These are phyloP conservation scores for Timema podura DNA, from an alignment of 2,888 invertebrate species.

Conservation along the genomic window DNA sequence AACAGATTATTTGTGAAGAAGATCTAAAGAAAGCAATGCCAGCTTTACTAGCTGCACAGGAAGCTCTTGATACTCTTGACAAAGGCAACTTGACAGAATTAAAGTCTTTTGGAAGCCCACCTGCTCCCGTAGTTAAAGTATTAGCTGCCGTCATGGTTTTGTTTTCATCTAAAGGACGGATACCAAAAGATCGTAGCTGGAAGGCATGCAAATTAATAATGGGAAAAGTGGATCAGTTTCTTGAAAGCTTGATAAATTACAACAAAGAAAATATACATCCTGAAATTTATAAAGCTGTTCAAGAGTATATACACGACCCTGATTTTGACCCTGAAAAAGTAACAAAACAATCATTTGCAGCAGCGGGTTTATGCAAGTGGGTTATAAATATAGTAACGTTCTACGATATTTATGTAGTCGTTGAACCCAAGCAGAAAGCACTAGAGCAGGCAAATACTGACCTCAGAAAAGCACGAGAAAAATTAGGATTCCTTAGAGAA, in stretches of 20 bases:
- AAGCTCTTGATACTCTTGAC: slow-evolving; percentile 86
- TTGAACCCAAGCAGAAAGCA: slow-evolving; percentile 87
- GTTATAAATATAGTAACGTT: slow-evolving; percentile 88
- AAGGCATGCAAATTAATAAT: slow-evolving; percentile 86
- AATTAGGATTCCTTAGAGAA: slow-evolving; percentile 68
- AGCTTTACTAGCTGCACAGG: slow-evolving; percentile 82
- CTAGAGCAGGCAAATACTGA: slow-evolving; percentile 81
- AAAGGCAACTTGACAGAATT: slow-evolving; percentile 91
- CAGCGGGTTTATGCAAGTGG: slow-evolving; percentile 92
- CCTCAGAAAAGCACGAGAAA: slow-evolving; percentile 74
- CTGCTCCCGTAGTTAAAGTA: slow-evolving; percentile 82
- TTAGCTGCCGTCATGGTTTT: slow-evolving; percentile 83
- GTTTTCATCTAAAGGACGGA: slow-evolving; percentile 75
- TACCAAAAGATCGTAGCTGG: slow-evolving; percentile 90
- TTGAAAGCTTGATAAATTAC: slow-evolving; percentile 76
- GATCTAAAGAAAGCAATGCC: slow-evolving; percentile 91
- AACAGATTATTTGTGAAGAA: slow-evolving; percentile 79
- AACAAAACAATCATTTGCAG: slow-evolving; percentile 80
- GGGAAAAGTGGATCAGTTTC: slow-evolving; percentile 84
- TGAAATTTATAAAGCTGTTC: slow-evolving; percentile 76
- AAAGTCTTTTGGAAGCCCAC: slow-evolving; percentile 90
- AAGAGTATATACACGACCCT: slow-evolving; percentile 57
- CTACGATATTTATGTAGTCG: slow-evolving; percentile 85
- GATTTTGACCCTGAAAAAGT: slow-evolving; percentile 85
- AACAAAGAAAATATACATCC: slow-evolving; percentile 92